These are phyloP conservation scores for Eurosta solidaginis DNA, from an alignment of 1,140 invertebrate species.

Conservation along the genomic window DNA sequence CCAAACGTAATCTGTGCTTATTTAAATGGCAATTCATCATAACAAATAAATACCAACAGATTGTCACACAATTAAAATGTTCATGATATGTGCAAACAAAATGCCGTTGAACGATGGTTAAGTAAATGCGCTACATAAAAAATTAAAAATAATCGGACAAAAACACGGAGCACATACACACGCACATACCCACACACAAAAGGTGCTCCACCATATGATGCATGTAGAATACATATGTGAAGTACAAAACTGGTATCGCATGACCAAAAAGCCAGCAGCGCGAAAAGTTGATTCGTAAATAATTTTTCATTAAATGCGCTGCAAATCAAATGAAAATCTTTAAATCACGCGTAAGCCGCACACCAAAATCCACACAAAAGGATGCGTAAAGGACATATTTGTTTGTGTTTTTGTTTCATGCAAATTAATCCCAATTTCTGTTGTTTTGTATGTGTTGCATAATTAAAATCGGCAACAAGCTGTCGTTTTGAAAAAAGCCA, in stretches of 20 bases:
- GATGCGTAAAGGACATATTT: not conserved
- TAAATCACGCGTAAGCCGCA: slow-evolving; percentile 12
- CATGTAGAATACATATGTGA: no score
- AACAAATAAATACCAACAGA: slow-evolving; percentile 24
- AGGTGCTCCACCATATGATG: not conserved
- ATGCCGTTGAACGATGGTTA: not conserved
- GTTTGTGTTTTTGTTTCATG: not conserved
- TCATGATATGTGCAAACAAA: slow-evolving; percentile 8
- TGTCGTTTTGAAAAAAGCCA: not conserved
- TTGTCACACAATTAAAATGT: slow-evolving; percentile 28
- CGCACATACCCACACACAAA: not conserved
- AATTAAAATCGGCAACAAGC: slow-evolving; percentile 20
- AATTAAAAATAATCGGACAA: not conserved
- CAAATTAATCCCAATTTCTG: slow-evolving; percentile 1
- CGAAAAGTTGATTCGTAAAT: slow-evolving; percentile 24
- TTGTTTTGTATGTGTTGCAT: slow-evolving; percentile 11
- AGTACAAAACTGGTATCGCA: no score
- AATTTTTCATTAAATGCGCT: slow-evolving; percentile 28
- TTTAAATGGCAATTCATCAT: slow-evolving; percentile 14
- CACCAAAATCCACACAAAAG: not conserved
- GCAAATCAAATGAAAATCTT: slow-evolving; percentile 27
- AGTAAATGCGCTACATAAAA: not conserved
- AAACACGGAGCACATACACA: not conserved
- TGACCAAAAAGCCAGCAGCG: not conserved
- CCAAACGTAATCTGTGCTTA: not conserved